A percentile compares a stretch with the other conserved stretches of the same genome.
Conservation (phyloP, 1,140 invertebrate genomes). For the Aphidius gifuensis region DNA sequence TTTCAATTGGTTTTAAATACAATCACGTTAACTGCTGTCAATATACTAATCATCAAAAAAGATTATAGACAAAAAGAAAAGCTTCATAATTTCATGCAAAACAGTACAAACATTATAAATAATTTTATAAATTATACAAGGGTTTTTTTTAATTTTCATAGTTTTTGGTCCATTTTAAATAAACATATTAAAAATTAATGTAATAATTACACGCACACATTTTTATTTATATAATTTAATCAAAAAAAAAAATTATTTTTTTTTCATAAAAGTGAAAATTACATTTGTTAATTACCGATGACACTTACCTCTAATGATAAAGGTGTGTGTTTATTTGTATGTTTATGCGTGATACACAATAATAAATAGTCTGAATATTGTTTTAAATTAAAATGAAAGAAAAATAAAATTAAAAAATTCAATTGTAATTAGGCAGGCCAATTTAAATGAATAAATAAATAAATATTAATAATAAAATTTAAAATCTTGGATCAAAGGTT, state of each 20-base stretch:
- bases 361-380: too few species aligned
- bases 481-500: too few species aligned
- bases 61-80: background rate
- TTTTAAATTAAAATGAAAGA: too few species aligned
- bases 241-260: background rate
- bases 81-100: slow-evolving; percentile 5
- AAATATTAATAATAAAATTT: too few species aligned
- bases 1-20: background rate
- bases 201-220: background rate
- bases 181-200: background rate
- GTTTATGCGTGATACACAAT: too few species aligned
- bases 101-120: slow-evolving; percentile 14
- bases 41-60: background rate
- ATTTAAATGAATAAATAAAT: too few species aligned
- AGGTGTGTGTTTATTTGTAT: too few species aligned
- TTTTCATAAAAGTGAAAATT: background rate
- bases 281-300: background rate
- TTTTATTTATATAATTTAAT: background rate
- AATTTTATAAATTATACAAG: slow-evolving; percentile 12
- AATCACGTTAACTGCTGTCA: too few species aligned
- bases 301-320: background rate
- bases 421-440: too few species aligned
- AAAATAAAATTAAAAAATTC: too few species aligned
- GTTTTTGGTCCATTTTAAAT: slow-evolving; percentile 6
- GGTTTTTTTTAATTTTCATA: slow-evolving; percentile 1